phyloP scores from a whole-genome alignment of 92 coral and sea anemone species.

The Desmophyllum pertusum region DNA sequence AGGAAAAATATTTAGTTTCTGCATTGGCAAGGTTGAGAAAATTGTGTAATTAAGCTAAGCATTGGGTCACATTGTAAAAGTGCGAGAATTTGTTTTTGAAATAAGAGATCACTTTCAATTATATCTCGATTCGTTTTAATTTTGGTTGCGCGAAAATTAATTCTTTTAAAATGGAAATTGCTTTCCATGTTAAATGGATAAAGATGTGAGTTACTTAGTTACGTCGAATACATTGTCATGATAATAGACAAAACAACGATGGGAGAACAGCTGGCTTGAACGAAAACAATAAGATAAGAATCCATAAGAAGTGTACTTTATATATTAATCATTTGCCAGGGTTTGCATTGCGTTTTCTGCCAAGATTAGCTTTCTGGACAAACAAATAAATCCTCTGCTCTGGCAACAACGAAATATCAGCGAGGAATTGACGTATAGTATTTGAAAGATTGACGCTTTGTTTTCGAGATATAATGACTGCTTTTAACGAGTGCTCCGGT shows the following conservation, averaged over 20 bases:
- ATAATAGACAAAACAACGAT: background rate
- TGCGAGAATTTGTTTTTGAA: too few relatives aligned
- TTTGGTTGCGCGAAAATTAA: background rate
- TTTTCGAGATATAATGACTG: slow-evolving; percentile 12
- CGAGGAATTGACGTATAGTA: background rate
- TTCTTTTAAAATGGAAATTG: background rate
- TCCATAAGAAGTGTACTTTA: background rate
- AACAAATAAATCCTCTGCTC: background rate
- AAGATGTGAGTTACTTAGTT: background rate
- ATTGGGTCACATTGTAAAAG: too few relatives aligned
- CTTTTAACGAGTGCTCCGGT: background rate
- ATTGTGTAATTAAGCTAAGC: too few relatives aligned
- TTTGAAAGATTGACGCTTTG: background rate
- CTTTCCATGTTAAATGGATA: background rate
- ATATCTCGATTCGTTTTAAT: slow-evolving; percentile 10
- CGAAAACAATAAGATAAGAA: background rate
- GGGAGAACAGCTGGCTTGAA: background rate
- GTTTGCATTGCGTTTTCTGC: background rate
- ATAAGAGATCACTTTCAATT: too few relatives aligned
- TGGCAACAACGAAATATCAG: background rate
- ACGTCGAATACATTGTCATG: slow-evolving; percentile 7
- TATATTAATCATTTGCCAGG: background rate
- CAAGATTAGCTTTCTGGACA: background rate
- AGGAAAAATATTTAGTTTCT: background rate
- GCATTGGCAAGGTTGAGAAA: background rate